Percentiles rank a stretch among this genome's conserved stretches.
These are phyloP conservation scores for Buceros bicornis DNA, from an alignment of 2,797 vertebrate species.

Conservation along the genomic window DNA sequence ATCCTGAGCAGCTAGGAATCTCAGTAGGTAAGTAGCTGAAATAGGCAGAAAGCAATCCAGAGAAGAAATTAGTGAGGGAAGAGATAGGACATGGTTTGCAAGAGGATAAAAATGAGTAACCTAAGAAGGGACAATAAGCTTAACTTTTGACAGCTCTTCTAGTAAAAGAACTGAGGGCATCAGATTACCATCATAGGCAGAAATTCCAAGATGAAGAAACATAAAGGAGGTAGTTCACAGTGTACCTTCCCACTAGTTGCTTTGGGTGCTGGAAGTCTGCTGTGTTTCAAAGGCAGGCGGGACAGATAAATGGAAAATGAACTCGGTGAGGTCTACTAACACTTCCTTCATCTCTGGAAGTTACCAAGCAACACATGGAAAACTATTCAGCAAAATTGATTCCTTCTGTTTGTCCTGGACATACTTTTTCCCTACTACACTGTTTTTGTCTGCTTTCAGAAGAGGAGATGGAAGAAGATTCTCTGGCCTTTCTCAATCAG, in stretches of 20 bases:
- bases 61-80: background rate
- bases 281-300: background rate
- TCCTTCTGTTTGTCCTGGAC: background rate
- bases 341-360: background rate
- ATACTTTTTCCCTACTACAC: background rate
- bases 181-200: background rate
- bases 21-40: background rate
- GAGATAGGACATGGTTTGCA: background rate
- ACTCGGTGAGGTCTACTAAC: background rate
- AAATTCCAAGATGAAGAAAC: background rate
- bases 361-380: background rate
- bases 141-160: background rate
- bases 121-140: fast-evolving
- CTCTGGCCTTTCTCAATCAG: background rate
- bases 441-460: background rate
- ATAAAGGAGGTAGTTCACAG: background rate
- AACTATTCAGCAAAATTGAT: background rate
- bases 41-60: background rate
- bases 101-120: background rate
- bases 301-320: background rate
- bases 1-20: background rate
- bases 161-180: background rate
- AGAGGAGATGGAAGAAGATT: background rate
- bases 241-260: background rate
- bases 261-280: background rate